A percentile compares a stretch with the other conserved stretches of the same genome.
phyloP scores from a whole-genome alignment of 2,797 vertebrate species.

The Schizopygopsis malacanthus region DNA sequence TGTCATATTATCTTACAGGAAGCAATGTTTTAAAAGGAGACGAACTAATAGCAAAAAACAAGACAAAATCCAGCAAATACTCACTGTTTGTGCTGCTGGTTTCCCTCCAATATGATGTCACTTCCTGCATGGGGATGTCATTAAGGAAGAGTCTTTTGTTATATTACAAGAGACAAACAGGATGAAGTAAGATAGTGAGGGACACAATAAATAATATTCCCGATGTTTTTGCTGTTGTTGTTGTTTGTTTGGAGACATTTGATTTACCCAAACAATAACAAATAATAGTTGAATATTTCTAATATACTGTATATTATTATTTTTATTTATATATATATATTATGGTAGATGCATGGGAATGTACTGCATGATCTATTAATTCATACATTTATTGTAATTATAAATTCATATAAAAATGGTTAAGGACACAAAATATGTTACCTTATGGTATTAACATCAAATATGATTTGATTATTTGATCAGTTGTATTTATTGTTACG shows the following conservation, averaged over 20 bases:
- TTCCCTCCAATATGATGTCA: not conserved
- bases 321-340: not conserved
- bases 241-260: not conserved
- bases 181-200: not conserved
- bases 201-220: not conserved
- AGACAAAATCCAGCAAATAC: not conserved
- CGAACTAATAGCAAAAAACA: not conserved
- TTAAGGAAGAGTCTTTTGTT: not conserved
- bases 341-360: not conserved
- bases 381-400: not conserved
- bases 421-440: not conserved
- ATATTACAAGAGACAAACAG: not conserved
- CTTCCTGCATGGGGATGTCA: slow-evolving; percentile 2
- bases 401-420: not conserved
- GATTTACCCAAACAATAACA: not conserved
- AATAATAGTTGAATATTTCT: not conserved
- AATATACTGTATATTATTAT: not conserved
- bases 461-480: not conserved
- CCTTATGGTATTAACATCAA: not conserved
- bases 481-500: not conserved
- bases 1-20: not conserved
- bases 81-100: not conserved
- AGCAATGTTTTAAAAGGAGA: not conserved
- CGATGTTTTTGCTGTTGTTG: too few relatives aligned
- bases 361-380: not conserved